Evolutionary conservation across 1,140 invertebrate species (phyloP), one percentile per base, ranked within the genome.

Genomic region (Pogonomyrmex californicus): DNA sequence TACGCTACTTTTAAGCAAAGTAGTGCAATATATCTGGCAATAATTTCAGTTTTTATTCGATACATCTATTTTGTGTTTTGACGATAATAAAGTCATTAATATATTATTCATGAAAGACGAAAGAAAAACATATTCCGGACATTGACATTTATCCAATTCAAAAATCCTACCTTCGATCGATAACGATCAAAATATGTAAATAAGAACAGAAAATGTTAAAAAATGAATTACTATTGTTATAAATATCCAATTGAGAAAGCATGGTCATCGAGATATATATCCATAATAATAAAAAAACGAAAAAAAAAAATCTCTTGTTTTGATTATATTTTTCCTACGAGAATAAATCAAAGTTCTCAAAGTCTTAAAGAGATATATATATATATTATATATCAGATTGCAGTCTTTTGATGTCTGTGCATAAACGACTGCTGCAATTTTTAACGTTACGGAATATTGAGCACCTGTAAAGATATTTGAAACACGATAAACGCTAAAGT

Each of bases 161-260:
- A 73, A 82, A 82, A 71, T 36, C 33, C 12, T 54, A 41, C 2
- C 7, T 82, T 12, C 47, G n/a, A 66, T 12, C 47, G n/a, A 66
- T 82, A 71, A 73, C 38, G 66, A 73, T 38, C 56, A 6, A 82
- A 73, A 82, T 17, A 82, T 82, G 66, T 71, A 82, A 82, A 73
- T 60, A 68, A 71, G 51, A 54, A 71, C 54, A 73, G 49, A 81
- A 23, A 23, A n/a, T 81, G 65, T 73, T 82, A 0, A 73, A 71
- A 71, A 71, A 49, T 66, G 30, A 79, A 49, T 66, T 65, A 79
- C 1, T 41, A 79, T 49, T 6, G 17, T 38, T n/a, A n/a, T 44
- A 4, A 66, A 66, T 66, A 7, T 17, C 7, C 41, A 6, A 66
- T 79, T 65, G 44, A 62, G 49, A 73, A 54, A 6, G 17, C 2